Conservation (phyloP, 2,797 vertebrate species). For the Enteromius paludinosus region DNA sequence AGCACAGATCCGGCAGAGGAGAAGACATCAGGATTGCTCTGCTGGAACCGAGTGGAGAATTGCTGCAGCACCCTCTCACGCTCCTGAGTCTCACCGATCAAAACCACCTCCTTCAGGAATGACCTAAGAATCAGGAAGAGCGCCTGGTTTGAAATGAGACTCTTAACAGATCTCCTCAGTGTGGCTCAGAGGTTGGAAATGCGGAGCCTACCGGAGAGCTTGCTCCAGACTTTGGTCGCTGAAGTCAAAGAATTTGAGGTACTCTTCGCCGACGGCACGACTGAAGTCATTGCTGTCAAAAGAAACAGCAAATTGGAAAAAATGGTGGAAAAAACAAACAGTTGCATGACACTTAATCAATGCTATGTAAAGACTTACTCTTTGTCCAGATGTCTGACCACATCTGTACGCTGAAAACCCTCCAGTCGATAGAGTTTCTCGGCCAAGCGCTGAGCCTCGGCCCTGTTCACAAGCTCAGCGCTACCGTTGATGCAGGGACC, state of each 20-base stretch:
- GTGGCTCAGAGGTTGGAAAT: not conserved
- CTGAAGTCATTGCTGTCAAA: conserved; percentile 78
- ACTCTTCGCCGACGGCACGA: conserved; percentile 84
- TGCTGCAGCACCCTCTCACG: conserved; percentile 88
- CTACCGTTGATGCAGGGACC: conserved; percentile 66
- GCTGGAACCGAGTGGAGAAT: conserved; percentile 84
- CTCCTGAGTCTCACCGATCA: conserved; percentile 93
- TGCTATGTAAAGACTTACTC: conserved; percentile 80
- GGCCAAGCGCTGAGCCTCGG: conserved; percentile 76
- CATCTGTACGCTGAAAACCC: conserved; percentile 83
- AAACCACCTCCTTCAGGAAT: conserved; percentile 87
- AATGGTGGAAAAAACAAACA: not conserved
- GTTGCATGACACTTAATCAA: not conserved
- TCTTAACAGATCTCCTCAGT: not conserved
- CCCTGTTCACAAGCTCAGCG: conserved; percentile 72
- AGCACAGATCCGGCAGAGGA: conserved; percentile 80
- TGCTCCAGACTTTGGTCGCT: conserved; percentile 81
- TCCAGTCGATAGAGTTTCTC: conserved; percentile 83
- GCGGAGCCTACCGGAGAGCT: conserved; percentile 81
- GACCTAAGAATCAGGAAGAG: conserved; percentile 67
- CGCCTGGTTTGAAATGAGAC: not conserved
- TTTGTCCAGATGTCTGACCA: conserved; percentile 89
- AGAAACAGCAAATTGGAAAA: not conserved
- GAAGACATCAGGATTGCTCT: conserved; percentile 82
- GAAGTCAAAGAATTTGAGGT: conserved; percentile 89